Evolutionary conservation across 2,888 invertebrate species (phyloP), one percentile per base, ranked within the genome.

Genomic region (Lydus trimaculatus): DNA sequence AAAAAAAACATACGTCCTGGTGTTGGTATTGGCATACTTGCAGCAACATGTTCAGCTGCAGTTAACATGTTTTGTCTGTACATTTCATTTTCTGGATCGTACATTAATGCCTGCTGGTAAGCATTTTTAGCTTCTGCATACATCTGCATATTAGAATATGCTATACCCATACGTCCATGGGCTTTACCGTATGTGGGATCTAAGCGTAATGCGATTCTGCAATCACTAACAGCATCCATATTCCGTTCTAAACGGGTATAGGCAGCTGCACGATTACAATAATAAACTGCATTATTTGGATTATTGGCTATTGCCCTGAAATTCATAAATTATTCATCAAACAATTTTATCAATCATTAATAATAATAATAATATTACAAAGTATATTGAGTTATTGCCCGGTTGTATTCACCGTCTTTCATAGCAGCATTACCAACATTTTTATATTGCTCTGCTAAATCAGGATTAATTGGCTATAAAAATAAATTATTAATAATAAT

Each of bases 211-310:
- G 99, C 98, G 58, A 91, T 91, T 78, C 93, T 91, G 84, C 98
- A 98, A 85, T 99, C 99, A 64, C 91, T 90, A 64, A 99, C 92
- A 13, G 98, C 96, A 70, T 91, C 89, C 66, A 91, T 89, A 81
- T 96, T 93, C 80, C 94, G 91, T 61, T 93, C 93, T 74, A 98
- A 86, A 82, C 97, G 96, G 82, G 94, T 97, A 83, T 94, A 93
- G 0, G 98, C 97, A 1, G 99, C 99, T 59, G 99, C 99, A 75
- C 99, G 91, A 84, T 99, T 99, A 84, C 98, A 98, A 84, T 95
- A 99, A 86, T 94, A 99, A 33, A 99, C 95, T 0, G 98, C 93
- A 87, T 98, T 98, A 71, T 90, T 89, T 28, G 92, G 91, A 84
- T 98, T 95, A 67, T 96, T 86, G 78, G 91, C 89, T 74, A 99